These are phyloP conservation scores for Seriola dumerili DNA, from an alignment of 2,113 vertebrate genomes.

Conservation along the genomic window DNA sequence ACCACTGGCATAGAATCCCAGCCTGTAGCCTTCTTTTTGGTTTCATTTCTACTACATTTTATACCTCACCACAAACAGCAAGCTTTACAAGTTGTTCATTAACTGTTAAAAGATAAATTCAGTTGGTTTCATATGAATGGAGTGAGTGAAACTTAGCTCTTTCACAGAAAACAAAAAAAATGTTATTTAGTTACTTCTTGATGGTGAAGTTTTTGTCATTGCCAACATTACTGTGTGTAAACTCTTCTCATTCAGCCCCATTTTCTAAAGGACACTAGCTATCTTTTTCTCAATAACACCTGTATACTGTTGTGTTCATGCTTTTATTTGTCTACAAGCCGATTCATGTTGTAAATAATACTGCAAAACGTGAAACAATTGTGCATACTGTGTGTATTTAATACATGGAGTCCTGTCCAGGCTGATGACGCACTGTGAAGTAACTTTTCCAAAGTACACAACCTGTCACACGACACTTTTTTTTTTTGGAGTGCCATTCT, in stretches of 20 bases:
- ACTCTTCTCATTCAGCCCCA: no score
- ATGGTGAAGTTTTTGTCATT: no score
- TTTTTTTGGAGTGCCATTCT: conserved; percentile 35
- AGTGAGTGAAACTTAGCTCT: neutral
- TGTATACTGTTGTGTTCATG: neutral
- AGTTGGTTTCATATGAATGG: neutral
- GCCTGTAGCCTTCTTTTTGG: neutral
- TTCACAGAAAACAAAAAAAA: no score
- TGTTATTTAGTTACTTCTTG: no score
- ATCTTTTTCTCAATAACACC: no score
- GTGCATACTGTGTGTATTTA: neutral
- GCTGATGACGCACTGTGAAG: neutral
- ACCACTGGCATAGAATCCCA: neutral
- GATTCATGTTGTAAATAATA: neutral
- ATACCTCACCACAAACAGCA: no score
- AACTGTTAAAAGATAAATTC: neutral
- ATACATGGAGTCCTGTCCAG: neutral
- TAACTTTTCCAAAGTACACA: conserved; percentile 53
- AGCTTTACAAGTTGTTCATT: no score
- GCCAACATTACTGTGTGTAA: no score
- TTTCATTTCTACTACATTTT: neutral
- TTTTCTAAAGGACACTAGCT: no score
- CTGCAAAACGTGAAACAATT: neutral
- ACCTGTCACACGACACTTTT: conserved; percentile 36
- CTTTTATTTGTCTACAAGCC: neutral